These are phyloP conservation scores for Microcebus griseorufus DNA, from an alignment of 2,113 vertebrate species.

Conservation along the genomic window DNA sequence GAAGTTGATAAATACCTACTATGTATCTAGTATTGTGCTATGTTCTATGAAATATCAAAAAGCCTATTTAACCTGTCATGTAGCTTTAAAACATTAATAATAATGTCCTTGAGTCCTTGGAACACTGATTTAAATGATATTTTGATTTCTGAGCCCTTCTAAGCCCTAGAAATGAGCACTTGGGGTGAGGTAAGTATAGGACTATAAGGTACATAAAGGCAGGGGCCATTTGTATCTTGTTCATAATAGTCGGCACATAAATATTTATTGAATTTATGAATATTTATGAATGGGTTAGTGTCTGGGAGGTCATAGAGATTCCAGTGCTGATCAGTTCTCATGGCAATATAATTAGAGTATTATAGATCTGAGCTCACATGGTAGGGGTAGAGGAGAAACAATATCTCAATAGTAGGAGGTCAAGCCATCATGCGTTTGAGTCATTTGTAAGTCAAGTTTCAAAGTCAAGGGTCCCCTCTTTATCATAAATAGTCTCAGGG, in stretches of 20 bases:
- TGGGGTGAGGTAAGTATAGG: background rate
- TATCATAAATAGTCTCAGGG: background rate
- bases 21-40: background rate
- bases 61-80: background rate
- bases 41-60: background rate
- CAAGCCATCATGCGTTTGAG: constrained; percentile 6
- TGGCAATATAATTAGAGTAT: background rate
- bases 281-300: background rate
- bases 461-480: background rate
- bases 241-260: background rate
- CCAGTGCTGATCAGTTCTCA: background rate
- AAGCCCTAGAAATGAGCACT: background rate
- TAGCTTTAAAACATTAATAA: background rate
- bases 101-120: background rate
- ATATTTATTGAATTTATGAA: background rate
- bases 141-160: background rate
- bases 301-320: background rate
- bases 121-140: background rate
- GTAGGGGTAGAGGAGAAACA: background rate
- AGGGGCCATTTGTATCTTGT: background rate
- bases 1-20: background rate
- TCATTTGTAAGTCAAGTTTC: constrained; percentile 30
- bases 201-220: background rate
- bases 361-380: background rate
- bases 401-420: background rate